Evolutionary conservation across 2,888 invertebrate genomes (phyloP).

Genomic region (Gymnosoma rotundatum): DNA sequence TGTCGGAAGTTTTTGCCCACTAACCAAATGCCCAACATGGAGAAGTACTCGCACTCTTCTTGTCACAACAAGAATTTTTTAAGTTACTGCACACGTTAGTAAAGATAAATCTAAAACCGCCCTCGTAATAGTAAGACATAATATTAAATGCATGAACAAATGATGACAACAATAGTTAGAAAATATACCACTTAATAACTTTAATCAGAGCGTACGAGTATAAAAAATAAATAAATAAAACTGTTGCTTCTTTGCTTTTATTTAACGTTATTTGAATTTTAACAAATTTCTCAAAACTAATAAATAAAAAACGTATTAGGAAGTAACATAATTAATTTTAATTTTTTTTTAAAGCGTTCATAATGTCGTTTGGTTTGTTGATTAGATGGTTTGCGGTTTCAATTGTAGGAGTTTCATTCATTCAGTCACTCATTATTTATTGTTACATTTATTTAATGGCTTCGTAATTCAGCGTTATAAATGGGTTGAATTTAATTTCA

Average conservation of each 20-base stretch:
- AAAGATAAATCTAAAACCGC: too few species aligned
- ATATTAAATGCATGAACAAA: conserved; percentile 33
- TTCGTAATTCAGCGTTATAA: conserved; percentile 23
- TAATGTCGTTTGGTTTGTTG: conserved; percentile 23
- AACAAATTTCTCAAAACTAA: conserved; percentile 34
- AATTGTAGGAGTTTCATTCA: conserved; percentile 61
- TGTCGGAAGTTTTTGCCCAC: too few species aligned
- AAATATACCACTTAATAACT: conserved; percentile 55
- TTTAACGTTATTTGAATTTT: conserved; percentile 49
- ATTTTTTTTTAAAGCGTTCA: conserved; percentile 6
- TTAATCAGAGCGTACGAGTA: conserved; percentile 67
- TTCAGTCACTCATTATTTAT: conserved; percentile 52
- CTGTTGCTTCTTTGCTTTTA: not conserved
- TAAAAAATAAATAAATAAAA: conserved; percentile 18
- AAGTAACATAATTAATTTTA: conserved; percentile 28
- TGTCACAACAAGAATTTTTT: too few species aligned
- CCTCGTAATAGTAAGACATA: not conserved
- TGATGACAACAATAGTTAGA: conserved; percentile 44
- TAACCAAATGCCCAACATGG: too few species aligned
- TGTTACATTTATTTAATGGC: conserved; percentile 59
- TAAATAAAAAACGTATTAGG: conserved; percentile 16
- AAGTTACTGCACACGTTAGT: too few species aligned
- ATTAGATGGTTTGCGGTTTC: conserved; percentile 1
- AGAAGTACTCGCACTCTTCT: too few species aligned
- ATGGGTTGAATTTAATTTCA: conserved; percentile 52